phyloP scores from a whole-genome alignment of 2,113 vertebrate genomes.

The Pterophyllum scalare region DNA sequence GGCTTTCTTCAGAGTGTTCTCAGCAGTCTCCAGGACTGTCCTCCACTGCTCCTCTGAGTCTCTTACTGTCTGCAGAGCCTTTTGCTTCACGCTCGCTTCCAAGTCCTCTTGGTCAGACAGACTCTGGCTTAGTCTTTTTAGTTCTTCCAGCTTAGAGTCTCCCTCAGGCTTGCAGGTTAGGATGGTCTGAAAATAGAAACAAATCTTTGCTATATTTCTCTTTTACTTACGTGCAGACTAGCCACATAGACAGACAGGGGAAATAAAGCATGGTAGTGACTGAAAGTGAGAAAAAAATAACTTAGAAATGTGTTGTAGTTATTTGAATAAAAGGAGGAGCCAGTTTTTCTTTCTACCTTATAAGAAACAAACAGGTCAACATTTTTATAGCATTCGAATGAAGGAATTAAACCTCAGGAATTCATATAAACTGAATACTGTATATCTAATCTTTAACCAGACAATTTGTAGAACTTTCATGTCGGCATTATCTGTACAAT shows the following conservation, averaged over 20 bases:
- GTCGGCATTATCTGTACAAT: background rate
- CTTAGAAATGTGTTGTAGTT: background rate
- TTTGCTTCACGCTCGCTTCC: constrained; percentile 28
- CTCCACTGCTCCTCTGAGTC: constrained; percentile 68
- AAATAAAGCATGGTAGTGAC: background rate
- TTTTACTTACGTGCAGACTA: background rate
- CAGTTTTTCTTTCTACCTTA: background rate
- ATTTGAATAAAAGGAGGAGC: background rate
- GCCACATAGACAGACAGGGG: background rate
- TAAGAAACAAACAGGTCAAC: background rate
- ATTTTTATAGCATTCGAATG: background rate
- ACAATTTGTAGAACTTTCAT: background rate
- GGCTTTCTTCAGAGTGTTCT: constrained; percentile 54
- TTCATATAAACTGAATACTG: background rate
- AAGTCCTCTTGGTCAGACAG: constrained; percentile 60
- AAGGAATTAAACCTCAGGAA: background rate
- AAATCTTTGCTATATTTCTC: background rate
- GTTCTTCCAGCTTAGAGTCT: constrained; percentile 63
- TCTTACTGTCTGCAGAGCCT: constrained; percentile 32
- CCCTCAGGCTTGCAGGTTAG: constrained; percentile 74
- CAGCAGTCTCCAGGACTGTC: constrained; percentile 46
- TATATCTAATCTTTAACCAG: background rate
- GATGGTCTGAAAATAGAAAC: constrained; percentile 51
- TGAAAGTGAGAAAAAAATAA: background rate
- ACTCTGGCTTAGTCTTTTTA: constrained; percentile 60